Base-by-base conservation (phyloP, 2,888 invertebrate genomes). In the Philonicus albiceps region DNA sequence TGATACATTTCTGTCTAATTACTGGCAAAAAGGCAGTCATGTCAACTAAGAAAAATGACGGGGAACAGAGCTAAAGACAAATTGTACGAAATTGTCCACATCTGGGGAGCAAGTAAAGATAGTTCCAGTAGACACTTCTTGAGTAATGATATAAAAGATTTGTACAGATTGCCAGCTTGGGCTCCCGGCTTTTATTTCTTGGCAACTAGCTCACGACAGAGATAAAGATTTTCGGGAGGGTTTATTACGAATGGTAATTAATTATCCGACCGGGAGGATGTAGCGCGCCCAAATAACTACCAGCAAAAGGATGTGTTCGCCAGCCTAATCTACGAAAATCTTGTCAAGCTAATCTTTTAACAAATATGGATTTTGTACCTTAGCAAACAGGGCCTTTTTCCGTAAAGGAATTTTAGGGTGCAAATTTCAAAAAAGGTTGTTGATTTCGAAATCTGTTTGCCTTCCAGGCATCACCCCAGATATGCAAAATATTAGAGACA, bases 51-150 rank as follows among this genome's bases (percentile, higher is more conserved):
- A 74, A 64, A 74, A 74, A 74, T 74, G 74, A 74, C 74, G 74
- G 34, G 27, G 22, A 74, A 37, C 34, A 37, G 74, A 19, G 37
- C 76, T 27, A 76, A 19, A 76, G 76, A 76, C 76, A 76, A 76
- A 76, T 76, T 76, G 27, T 16, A 37, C 19, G 76, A 40, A 76
- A 76, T 76, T 76, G 40, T 76, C 76, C 76, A 37, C 76, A 76
- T 37, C 76, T 76, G 37, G 76, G 76, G 27, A 64, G 27, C 11
- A 76, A n/a, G 76, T 22, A 40, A n/a, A n/a, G 74, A 74, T 74
- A 37, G 37, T 74, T 74, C n/a, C 34, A 74, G n/a, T n/a, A 74
- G 37, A 31, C 37, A 34, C 74, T 37, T 74, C 37, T 31, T 74
- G 74, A 74, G 74, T 74, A 74, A 74, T 74, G 74, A 74, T 31